Evolutionary conservation across 2,888 invertebrate genomes (phyloP), one percentile per base, ranked within the genome.

Genomic region (Eudasyphora cyanicolor): DNA sequence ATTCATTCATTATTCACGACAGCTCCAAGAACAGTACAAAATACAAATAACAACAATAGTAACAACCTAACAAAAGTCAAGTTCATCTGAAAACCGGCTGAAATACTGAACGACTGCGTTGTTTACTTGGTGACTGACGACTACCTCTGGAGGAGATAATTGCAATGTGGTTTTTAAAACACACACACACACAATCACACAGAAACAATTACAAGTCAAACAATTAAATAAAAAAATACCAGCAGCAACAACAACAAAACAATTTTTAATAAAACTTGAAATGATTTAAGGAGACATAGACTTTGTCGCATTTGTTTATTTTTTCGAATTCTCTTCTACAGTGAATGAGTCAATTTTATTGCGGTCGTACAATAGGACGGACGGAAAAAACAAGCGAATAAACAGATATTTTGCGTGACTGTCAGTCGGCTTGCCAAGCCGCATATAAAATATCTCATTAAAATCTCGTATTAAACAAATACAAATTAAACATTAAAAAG

Each of bases 141-240:
- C n/a, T n/a, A n/a, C n/a, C n/a, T n/a, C n/a, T n/a, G n/a, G n/a
- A n/a, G n/a, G n/a, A n/a, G n/a, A n/a, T 69, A 27, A 27, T 45
- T 49, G 8, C 29, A 69, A 27, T 45, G 49, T 69, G 69, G 45
- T 38, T 71, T 71, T 38, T 32, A 45, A 64, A 42, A 69, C 54
- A 54, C 67, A 54, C 42, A 17, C 19, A 73, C 24, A 80, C 64
- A 64, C 14, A 73, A 80, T 73, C 51, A 24, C 17, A 57, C n/a
- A 24, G 64, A 75, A 76, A 70, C 62, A n/a, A n/a, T n/a, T n/a
- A 79, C 10, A 73, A 19, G 14, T 6, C 64, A 49, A 29, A 70
- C 27, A 70, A 60, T 62, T 62, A 32, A 62, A 62, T 14, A 38
- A 29, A 49, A 35, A n/a, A n/a, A n/a, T n/a, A n/a, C n/a, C n/a